Conservation (phyloP, 1,140 invertebrate species). For the Zaprionus ghesquierei region DNA sequence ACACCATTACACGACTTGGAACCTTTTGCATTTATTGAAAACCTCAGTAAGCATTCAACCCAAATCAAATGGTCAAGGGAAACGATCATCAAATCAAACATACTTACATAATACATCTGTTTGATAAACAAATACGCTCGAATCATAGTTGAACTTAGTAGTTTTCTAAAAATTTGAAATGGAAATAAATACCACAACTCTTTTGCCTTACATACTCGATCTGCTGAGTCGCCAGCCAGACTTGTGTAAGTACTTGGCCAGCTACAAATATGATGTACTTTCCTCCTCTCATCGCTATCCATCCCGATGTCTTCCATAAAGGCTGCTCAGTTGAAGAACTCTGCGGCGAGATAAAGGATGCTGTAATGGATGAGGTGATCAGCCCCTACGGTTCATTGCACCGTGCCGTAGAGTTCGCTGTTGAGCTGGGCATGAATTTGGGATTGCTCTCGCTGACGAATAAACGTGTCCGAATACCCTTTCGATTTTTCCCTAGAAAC, state of each 20-base stretch:
- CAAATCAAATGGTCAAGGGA: neutral
- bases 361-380: slow-evolving; percentile 16
- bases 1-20: neutral
- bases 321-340: slow-evolving; percentile 25
- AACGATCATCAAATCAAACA: neutral
- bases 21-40: neutral
- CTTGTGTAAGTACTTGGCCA: slow-evolving; percentile 18
- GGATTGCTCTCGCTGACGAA: slow-evolving; percentile 36
- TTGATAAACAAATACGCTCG: neutral
- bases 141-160: neutral
- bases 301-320: neutral
- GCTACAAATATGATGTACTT: neutral
- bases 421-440: slow-evolving; percentile 42
- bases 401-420: slow-evolving; percentile 33
- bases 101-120: neutral
- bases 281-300: neutral
- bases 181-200: slow-evolving; percentile 16
- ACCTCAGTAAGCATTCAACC: neutral
- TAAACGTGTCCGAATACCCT: neutral
- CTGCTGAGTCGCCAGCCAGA: slow-evolving; percentile 36
- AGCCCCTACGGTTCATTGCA: slow-evolving; percentile 18
- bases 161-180: slow-evolving; percentile 30
- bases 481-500: neutral
- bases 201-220: slow-evolving; percentile 46
- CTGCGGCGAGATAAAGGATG: slow-evolving; percentile 9